Evolutionary conservation across 1,140 invertebrate species (phyloP).

Genomic region (Dreissena polymorpha): DNA sequence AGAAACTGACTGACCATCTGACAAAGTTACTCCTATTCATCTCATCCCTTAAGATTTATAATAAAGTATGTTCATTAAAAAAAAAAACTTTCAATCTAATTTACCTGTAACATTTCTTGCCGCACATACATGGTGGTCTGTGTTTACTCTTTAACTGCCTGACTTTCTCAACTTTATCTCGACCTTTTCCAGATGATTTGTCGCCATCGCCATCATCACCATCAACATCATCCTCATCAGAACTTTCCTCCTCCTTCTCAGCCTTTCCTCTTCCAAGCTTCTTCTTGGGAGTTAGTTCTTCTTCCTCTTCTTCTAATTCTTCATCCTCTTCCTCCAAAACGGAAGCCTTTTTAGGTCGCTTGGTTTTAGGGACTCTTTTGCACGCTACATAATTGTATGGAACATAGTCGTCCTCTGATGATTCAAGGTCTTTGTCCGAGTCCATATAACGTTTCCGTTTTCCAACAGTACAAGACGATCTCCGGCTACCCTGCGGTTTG

Average conservation of each 20-base stretch:
- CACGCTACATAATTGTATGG: conserved; percentile 60
- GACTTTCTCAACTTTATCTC: conserved; percentile 39
- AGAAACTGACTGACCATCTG: too few species aligned
- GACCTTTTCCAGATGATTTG: conserved; percentile 51
- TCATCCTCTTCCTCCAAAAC: conserved; percentile 54
- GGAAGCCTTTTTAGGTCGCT: conserved; percentile 52
- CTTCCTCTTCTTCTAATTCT: conserved; percentile 46
- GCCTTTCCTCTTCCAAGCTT: not conserved
- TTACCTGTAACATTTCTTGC: conserved; percentile 78
- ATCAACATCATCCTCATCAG: conserved; percentile 57
- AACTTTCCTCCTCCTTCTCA: conserved; percentile 32
- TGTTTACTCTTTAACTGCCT: conserved; percentile 52
- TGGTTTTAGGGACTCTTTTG: conserved; percentile 56
- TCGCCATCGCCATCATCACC: conserved; percentile 43
- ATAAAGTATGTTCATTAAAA: too few species aligned
- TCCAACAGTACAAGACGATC: conserved; percentile 50
- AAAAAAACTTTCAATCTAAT: conserved; percentile 9
- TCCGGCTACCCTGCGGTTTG: conserved; percentile 1
- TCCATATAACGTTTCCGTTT: conserved; percentile 60
- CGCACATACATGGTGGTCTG: conserved; percentile 73
- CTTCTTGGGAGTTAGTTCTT: not conserved
- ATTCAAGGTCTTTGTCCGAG: conserved; percentile 68
- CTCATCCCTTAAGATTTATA: too few species aligned
- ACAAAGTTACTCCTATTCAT: too few species aligned
- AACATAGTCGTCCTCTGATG: conserved; percentile 70